Evolutionary conservation across 2,797 vertebrate genomes (phyloP), one percentile per base, ranked within the genome.

Genomic region (Fringilla coelebs): DNA sequence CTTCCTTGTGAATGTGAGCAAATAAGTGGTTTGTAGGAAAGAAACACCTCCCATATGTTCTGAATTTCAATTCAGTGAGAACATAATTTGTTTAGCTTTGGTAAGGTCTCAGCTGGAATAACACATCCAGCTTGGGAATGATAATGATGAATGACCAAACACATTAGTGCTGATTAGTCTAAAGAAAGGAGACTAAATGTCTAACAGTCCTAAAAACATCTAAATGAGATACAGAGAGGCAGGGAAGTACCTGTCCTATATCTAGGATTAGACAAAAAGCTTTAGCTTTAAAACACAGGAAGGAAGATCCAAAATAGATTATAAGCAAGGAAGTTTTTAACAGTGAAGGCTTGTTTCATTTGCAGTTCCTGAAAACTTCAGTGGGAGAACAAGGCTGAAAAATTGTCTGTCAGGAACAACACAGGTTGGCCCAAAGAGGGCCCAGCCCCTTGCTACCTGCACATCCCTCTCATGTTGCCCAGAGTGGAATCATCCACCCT

Each of bases 31-130:
- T 78, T 0, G 26, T 51, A 76, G 84, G 74, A 89, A 88, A 75
- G 55, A 75, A 94, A 87, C 80, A 93, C 43, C 58, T 84, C 51
- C 46, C 81, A 14, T 85, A 73, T 70, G 63, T 85, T 95, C 80
- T 73, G 55, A 75, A 76, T 87, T 84, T 79, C 77, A 52, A 0
- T 66, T 55, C 3, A 6, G 55, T 31, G 34, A 82, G 11, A 79
- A 36, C 13, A 58, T 55, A 52, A 82, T 73, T 87, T 76, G 20
- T 65, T 85, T 43, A 85, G n/a, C 32, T 87, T 82, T 90, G 31
- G 29, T 76, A 45, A 81, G 17, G 25, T 62, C 77, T 95, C 86
- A 60, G 77, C 31, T 87, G 66, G 55, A 92, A 87, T 81, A 77
- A 54, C 41, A 70, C 43, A 58, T 60, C 22, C 73, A 90, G 46